phyloP scores from a whole-genome alignment of 1,140 invertebrate genomes.

The Drosophila nebulosa region DNA sequence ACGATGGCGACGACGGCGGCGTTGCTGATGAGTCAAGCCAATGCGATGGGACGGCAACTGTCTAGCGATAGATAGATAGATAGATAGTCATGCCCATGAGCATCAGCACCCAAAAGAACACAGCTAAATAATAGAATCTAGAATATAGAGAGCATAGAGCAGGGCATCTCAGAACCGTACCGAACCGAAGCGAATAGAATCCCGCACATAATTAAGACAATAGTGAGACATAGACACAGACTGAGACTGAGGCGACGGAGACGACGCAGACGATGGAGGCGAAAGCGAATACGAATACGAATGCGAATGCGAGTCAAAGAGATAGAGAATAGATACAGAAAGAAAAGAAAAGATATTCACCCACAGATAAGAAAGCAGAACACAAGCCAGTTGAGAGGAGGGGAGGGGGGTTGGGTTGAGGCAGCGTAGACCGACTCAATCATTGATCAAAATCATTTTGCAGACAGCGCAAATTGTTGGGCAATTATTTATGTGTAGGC shows the following conservation, averaged over 20 bases:
- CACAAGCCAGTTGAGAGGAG: too few species aligned
- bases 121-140: background rate
- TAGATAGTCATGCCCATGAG: conserved; percentile 61
- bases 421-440: conserved; percentile 13
- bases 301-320: conserved; percentile 1
- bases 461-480: conserved; percentile 78
- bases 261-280: too few species aligned
- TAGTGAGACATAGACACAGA: conserved; percentile 20
- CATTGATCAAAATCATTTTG: conserved; percentile 67
- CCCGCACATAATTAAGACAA: conserved; percentile 73
- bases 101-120: conserved; percentile 24
- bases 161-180: background rate
- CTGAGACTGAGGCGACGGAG: too few species aligned
- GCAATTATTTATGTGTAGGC: conserved; percentile 67
- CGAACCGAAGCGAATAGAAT: conserved; percentile 7
- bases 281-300: background rate
- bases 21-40: conserved; percentile 49
- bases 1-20: conserved; percentile 33
- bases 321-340: conserved; percentile 22
- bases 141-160: background rate
- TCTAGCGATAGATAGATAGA: conserved; percentile 54
- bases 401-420: too few species aligned
- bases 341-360: conserved; percentile 8
- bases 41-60: background rate
- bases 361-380: background rate